phyloP scores from a whole-genome alignment of 1,140 invertebrate genomes.

The Cardiocondyla obscurior region DNA sequence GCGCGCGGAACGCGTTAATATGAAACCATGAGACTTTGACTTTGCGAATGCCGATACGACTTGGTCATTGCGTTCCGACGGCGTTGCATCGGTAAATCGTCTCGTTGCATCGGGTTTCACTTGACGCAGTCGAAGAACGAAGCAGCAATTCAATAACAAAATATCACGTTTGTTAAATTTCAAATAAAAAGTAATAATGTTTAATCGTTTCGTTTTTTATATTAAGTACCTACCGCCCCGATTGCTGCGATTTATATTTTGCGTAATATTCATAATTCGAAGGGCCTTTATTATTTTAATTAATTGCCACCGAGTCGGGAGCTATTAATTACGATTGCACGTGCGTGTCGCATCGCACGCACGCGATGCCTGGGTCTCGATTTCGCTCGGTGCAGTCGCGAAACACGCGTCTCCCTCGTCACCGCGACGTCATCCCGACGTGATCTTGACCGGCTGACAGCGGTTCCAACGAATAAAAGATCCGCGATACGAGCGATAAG shows the following conservation, averaged over 20 bases:
- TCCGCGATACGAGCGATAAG: constrained; percentile 36
- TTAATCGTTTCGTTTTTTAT: neutral
- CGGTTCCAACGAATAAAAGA: constrained; percentile 7
- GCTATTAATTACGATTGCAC: neutral
- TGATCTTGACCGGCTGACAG: constrained; percentile 60
- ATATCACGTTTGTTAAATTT: too few relatives aligned
- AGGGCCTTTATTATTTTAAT: neutral
- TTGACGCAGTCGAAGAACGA: neutral
- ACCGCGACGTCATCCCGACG: constrained; percentile 44
- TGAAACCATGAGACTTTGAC: constrained; percentile 11
- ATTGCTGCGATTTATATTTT: too few relatives aligned
- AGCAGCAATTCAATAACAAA: too few relatives aligned
- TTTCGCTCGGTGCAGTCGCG: constrained; percentile 6
- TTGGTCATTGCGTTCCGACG: neutral
- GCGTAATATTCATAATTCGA: neutral
- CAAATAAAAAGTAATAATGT: neutral
- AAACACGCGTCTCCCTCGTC: constrained; percentile 2
- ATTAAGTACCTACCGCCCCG: too few relatives aligned
- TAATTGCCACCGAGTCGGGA: neutral
- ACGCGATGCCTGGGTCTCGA: constrained; percentile 31
- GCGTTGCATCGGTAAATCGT: constrained; percentile 16
- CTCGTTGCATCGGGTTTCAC: neutral
- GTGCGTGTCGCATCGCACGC: constrained; percentile 12
- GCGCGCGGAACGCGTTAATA: neutral
- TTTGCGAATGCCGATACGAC: constrained; percentile 13